Evolutionary conservation across 2,113 vertebrate genomes (phyloP).

Genomic region (Tragelaphus buxtoni): DNA sequence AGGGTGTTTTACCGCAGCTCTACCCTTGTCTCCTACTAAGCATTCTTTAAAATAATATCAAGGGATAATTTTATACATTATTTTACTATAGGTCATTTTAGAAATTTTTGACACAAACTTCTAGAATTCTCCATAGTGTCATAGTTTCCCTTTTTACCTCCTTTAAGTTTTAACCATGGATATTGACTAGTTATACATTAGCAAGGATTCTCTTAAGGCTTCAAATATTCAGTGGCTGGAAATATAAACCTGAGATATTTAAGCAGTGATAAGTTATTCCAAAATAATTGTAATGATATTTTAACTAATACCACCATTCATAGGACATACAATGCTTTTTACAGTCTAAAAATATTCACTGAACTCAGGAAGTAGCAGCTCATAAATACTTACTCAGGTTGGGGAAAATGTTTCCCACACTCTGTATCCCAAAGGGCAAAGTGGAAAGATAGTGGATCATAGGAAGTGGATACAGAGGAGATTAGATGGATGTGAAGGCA

Average conservation of each 20-base stretch:
- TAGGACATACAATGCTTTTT: background rate
- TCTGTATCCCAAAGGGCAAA: background rate
- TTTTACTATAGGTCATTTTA: background rate
- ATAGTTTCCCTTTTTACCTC: background rate
- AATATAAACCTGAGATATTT: background rate
- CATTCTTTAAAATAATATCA: background rate
- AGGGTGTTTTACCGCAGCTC: background rate
- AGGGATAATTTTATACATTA: background rate
- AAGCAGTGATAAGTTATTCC: background rate
- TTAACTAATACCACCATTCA: background rate
- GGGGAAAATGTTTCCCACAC: conserved; percentile 10
- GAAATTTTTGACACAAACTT: background rate
- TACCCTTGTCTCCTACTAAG: background rate
- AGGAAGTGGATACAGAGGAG: background rate
- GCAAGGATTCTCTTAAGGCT: background rate
- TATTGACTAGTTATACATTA: background rate
- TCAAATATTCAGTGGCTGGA: background rate
- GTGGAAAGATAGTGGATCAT: background rate
- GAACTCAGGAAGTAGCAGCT: conserved; percentile 44
- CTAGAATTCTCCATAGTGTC: background rate
- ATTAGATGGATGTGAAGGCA: background rate
- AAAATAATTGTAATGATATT: background rate
- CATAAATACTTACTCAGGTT: conserved; percentile 1
- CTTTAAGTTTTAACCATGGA: background rate
- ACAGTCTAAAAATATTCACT: conserved; percentile 15